A percentile compares a stretch with the other conserved stretches of the same genome.
These are phyloP conservation scores for Tachina lurida DNA, from an alignment of 2,888 invertebrate species.

Conservation along the genomic window DNA sequence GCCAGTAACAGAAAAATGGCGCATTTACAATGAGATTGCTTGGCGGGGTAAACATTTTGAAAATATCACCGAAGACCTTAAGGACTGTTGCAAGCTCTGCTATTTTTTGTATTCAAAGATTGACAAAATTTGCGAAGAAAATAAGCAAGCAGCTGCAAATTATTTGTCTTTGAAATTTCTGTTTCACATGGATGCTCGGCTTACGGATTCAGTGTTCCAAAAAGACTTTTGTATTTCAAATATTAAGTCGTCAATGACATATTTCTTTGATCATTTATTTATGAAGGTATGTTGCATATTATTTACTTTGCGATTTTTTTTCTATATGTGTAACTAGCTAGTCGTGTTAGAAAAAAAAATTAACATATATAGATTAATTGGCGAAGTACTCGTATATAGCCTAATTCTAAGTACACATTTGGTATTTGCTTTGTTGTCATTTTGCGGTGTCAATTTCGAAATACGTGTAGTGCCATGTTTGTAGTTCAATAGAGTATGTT, in stretches of 20 bases:
- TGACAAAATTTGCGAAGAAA: constrained; percentile 74
- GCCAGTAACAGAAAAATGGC: constrained; percentile 73
- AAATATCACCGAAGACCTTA: constrained; percentile 52
- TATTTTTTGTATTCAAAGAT: constrained; percentile 75
- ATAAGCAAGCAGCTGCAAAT: constrained; percentile 78
- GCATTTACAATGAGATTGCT: constrained; percentile 76
- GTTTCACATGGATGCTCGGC: constrained; percentile 76
- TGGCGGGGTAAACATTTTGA: constrained; percentile 75
- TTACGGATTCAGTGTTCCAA: constrained; percentile 75
- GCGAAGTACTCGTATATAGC: not conserved
- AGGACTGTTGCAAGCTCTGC: constrained; percentile 73
- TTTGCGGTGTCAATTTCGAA: too few relatives aligned
- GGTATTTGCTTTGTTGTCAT: not conserved
- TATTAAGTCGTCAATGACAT: constrained; percentile 72
- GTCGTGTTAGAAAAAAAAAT: too few relatives aligned
- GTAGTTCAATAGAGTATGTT: too few relatives aligned
- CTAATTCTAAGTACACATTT: constrained; percentile 8
- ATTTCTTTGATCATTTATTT: constrained; percentile 76
- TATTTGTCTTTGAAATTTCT: constrained; percentile 79
- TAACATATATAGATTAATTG: too few relatives aligned
- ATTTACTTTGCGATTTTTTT: not conserved
- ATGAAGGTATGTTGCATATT: constrained; percentile 73
- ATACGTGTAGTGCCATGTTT: too few relatives aligned
- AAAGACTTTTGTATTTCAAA: constrained; percentile 75
- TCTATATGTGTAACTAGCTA: too few relatives aligned